Evolutionary conservation across 2,797 vertebrate species (phyloP).

Genomic region (Eulemur rubriventer): DNA sequence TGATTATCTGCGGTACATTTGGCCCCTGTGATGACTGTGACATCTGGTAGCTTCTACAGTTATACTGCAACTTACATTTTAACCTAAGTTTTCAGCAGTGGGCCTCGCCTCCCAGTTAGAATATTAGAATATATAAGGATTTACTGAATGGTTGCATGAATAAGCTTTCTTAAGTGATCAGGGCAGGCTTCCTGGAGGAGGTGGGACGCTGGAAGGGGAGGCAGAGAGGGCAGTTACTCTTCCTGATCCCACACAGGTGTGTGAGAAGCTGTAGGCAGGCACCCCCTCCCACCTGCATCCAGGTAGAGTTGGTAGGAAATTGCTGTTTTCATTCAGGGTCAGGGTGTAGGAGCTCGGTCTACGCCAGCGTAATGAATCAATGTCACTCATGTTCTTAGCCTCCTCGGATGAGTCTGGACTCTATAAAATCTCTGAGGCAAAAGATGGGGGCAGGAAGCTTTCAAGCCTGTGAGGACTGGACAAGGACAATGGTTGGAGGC

Average conservation of each 20-base stretch:
- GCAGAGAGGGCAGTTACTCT: neutral
- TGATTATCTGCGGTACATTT: neutral
- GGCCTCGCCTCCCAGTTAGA: neutral
- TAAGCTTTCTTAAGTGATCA: slow-evolving; percentile 5
- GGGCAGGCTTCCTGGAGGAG: slow-evolving; percentile 20
- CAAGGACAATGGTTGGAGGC: neutral
- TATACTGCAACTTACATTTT: neutral
- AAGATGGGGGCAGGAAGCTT: neutral
- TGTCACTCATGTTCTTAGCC: neutral
- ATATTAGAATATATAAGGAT: neutral
- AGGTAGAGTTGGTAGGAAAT: neutral
- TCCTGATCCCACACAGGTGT: neutral
- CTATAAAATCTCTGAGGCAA: neutral
- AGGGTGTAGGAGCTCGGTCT: neutral
- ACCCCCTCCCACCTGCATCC: neutral
- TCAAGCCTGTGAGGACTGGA: neutral
- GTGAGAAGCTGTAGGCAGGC: neutral
- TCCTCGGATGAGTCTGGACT: neutral
- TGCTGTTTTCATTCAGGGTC: neutral
- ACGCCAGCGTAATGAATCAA: neutral
- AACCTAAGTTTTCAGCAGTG: neutral
- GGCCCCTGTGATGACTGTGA: neutral
- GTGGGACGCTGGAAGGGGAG: neutral
- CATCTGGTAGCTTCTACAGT: neutral
- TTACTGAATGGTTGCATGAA: neutral